Percentiles rank a stretch among this genome's conserved stretches.
These are phyloP conservation scores for Diadema setosum DNA, from an alignment of 35 echinoderm and acorn worm genomes.

Conservation along the genomic window DNA sequence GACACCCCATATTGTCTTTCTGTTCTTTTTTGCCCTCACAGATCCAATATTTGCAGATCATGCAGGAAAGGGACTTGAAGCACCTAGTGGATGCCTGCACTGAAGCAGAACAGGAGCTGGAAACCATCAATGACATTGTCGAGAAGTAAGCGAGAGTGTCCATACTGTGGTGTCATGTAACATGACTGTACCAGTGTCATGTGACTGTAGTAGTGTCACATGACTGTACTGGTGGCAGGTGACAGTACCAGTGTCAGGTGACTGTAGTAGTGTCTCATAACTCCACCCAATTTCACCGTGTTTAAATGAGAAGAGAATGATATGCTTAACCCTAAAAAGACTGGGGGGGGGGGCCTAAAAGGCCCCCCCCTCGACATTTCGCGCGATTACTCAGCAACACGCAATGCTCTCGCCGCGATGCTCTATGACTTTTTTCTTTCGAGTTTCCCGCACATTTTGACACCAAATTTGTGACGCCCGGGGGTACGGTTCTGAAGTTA, in stretches of 20 bases:
- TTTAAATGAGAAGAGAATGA: background rate
- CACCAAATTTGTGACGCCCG: too few relatives aligned
- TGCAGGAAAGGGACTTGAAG: background rate
- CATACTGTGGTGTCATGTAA: background rate
- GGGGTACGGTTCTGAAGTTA: too few relatives aligned
- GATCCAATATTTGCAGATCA: background rate
- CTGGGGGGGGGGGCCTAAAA: too few relatives aligned
- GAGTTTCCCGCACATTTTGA: too few relatives aligned
- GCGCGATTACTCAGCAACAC: too few relatives aligned
- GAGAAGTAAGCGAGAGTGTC: background rate
- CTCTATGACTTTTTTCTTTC: too few relatives aligned
- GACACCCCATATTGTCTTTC: background rate
- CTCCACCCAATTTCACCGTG: background rate
- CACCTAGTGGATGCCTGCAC: background rate
- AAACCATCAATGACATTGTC: background rate
- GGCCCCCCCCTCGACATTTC: too few relatives aligned
- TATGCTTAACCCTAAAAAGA: background rate
- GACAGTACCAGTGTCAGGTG: background rate
- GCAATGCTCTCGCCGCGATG: too few relatives aligned
- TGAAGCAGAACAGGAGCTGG: background rate
- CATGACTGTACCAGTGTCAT: background rate
- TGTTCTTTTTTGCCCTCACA: background rate
- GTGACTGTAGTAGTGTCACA: background rate
- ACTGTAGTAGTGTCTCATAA: background rate
- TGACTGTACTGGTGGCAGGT: background rate